Conservation (phyloP, 2,888 invertebrate genomes). For the Candidula unifasciata region DNA sequence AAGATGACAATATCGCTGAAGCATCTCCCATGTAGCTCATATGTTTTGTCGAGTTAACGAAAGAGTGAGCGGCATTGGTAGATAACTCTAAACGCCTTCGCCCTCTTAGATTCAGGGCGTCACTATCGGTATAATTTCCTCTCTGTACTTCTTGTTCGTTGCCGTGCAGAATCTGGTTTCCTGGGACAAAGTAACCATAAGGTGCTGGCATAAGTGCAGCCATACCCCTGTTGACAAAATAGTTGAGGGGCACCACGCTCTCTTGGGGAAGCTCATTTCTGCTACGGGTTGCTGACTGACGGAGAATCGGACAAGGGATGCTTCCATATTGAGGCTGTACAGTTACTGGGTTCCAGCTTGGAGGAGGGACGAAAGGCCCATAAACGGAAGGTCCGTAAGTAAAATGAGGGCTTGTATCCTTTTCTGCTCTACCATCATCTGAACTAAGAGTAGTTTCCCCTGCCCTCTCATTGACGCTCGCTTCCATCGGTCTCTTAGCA, state of each 20-base stretch:
- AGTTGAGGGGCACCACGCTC: not conserved
- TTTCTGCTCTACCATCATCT: slow-evolving; percentile 15
- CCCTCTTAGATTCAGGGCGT: not conserved
- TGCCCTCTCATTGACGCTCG: not conserved
- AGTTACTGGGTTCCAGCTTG: slow-evolving; percentile 50
- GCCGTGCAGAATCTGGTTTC: not conserved
- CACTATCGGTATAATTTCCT: no score
- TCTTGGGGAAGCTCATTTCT: slow-evolving; percentile 32
- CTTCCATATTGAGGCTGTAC: not conserved
- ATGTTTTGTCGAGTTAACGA: no score
- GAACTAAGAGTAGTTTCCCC: not conserved
- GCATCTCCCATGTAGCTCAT: no score
- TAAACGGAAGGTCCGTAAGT: slow-evolving; percentile 49
- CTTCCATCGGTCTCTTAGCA: slow-evolving; percentile 4
- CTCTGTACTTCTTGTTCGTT: slow-evolving; percentile 5
- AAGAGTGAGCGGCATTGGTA: not conserved
- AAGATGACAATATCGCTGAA: no score
- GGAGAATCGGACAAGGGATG: not conserved
- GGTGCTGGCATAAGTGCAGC: not conserved
- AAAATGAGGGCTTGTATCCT: slow-evolving; percentile 29
- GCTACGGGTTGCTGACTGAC: not conserved
- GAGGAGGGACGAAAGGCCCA: slow-evolving; percentile 52
- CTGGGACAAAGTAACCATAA: not conserved
- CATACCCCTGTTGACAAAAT: not conserved
- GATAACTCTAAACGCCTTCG: not conserved